Conservation (phyloP, 2,888 invertebrate species). For the Drosophila tripunctata region DNA sequence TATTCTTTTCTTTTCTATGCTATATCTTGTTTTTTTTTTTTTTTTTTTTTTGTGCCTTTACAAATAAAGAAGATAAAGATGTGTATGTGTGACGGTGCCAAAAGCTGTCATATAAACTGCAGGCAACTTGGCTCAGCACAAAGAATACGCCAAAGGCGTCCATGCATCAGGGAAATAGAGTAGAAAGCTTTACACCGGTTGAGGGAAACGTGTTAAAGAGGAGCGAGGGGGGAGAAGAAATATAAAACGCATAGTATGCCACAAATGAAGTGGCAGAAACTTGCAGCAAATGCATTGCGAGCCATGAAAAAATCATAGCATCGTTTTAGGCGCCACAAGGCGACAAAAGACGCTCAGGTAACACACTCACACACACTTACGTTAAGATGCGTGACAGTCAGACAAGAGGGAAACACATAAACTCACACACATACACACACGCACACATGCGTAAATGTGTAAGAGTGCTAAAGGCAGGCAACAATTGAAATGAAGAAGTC, state of each 20-base stretch:
- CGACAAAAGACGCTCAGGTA: conserved; percentile 46
- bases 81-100: conserved; percentile 41
- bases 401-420: conserved; percentile 4
- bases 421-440: not conserved
- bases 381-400: conserved; percentile 3
- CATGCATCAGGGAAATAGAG: conserved; percentile 29
- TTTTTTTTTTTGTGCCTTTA: conserved; percentile 28
- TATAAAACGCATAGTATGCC: conserved; percentile 34
- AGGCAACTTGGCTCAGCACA: conserved; percentile 60
- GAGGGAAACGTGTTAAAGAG: not conserved
- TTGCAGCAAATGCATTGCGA: conserved; percentile 20
- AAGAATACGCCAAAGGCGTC: conserved; percentile 60
- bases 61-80: conserved; percentile 44
- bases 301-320: conserved; percentile 63
- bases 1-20: conserved; percentile 18
- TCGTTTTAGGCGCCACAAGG: conserved; percentile 59
- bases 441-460: not conserved
- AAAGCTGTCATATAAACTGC: conserved; percentile 62
- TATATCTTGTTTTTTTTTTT: conserved; percentile 3
- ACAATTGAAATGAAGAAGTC: conserved; percentile 29
- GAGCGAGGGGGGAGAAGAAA: not conserved
- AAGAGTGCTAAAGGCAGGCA: conserved; percentile 12
- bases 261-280: conserved; percentile 68
- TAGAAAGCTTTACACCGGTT: not conserved
- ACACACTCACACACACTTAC: conserved; percentile 8